phyloP scores from a whole-genome alignment of 2,888 invertebrate species.

The Drosophila melanosoma region DNA sequence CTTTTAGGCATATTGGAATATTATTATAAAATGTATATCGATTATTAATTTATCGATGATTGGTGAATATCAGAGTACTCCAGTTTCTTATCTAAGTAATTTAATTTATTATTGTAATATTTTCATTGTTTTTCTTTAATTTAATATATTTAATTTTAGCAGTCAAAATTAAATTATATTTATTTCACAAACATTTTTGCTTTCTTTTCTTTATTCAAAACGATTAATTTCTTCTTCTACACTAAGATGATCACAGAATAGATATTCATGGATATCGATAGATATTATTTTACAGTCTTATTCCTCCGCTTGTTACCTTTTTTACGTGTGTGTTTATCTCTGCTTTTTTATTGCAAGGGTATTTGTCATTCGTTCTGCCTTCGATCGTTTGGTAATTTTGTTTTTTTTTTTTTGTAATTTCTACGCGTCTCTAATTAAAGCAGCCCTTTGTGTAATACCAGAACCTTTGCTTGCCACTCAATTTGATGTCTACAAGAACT shows the following conservation, averaged over 20 bases:
- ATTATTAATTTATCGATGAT: background rate
- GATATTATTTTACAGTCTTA: background rate
- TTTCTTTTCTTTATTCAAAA: background rate
- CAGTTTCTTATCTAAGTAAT: background rate
- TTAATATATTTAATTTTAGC: background rate
- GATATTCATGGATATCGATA: background rate
- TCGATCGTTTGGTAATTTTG: background rate
- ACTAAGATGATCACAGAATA: background rate
- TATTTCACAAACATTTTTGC: background rate
- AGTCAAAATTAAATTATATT: background rate
- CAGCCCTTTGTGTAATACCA: slow-evolving; percentile 21
- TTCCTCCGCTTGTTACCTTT: too few relatives aligned
- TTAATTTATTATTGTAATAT: background rate
- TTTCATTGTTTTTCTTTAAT: background rate
- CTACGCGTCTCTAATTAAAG: slow-evolving; percentile 50
- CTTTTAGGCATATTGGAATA: background rate
- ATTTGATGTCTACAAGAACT: slow-evolving; percentile 36
- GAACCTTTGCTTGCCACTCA: slow-evolving; percentile 33
- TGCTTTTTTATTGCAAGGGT: background rate
- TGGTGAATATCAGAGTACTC: background rate
- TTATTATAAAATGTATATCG: background rate
- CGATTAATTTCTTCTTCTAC: background rate
- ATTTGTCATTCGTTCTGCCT: background rate
- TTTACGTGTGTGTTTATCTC: background rate
- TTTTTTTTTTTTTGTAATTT: background rate